phyloP scores from a whole-genome alignment of 2,113 vertebrate species.

The Probosciger aterrimus region DNA sequence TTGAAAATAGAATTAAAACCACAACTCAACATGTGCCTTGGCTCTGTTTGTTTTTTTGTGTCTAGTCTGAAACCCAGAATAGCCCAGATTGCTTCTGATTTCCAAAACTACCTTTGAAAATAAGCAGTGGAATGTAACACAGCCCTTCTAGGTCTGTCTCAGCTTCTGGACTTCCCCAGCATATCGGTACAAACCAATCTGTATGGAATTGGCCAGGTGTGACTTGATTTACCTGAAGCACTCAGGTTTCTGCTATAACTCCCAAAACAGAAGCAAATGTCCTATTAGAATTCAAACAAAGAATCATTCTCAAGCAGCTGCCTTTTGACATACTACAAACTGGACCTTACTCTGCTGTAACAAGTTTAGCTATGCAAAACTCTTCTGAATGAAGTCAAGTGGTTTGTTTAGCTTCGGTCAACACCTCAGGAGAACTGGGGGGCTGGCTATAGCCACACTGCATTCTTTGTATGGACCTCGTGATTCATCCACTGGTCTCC shows the following conservation, averaged over 20 bases:
- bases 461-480: not conserved
- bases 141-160: not conserved
- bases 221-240: not conserved
- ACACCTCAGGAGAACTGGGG: not conserved
- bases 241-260: not conserved
- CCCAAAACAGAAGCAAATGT: not conserved
- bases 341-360: not conserved
- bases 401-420: not conserved
- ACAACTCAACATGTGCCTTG: constrained; percentile 15
- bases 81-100: not conserved
- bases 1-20: constrained; percentile 64
- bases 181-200: not conserved
- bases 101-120: constrained; percentile 20
- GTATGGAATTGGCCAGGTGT: not conserved
- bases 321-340: not conserved
- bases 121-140: not conserved
- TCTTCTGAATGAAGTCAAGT: not conserved
- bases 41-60: constrained; percentile 50
- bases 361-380: not conserved
- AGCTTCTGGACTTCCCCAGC: not conserved
- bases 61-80: constrained; percentile 42
- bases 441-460: not conserved
- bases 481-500: not conserved
- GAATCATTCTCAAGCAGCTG: not conserved
- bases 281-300: not conserved